Evolutionary conservation across 2,797 vertebrate genomes (phyloP).

Genomic region (Pterois miles): DNA sequence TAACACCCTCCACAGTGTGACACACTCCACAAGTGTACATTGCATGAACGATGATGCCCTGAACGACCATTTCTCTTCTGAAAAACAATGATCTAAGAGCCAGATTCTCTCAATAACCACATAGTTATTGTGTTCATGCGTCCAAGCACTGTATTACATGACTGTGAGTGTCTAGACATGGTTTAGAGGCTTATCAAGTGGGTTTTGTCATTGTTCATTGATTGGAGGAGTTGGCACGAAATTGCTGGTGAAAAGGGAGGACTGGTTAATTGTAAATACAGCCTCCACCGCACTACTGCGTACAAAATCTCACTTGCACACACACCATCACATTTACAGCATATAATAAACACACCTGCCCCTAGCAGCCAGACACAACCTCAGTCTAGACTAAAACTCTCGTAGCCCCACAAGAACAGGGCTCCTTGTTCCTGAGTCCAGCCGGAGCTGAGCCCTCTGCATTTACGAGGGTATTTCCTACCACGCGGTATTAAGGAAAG

Average conservation of each 20-base stretch:
- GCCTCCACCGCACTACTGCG: not conserved
- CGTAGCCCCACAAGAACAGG: conserved; percentile 55
- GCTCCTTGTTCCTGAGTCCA: conserved; percentile 55
- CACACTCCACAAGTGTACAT: conserved; percentile 7
- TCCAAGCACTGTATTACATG: conserved; percentile 22
- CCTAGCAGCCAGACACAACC: conserved; percentile 39
- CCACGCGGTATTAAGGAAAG: conserved; percentile 36
- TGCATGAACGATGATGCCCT: not conserved
- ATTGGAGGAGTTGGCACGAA: not conserved
- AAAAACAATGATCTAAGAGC: conserved; percentile 35
- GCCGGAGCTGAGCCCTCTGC: conserved; percentile 49
- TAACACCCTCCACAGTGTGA: conserved; percentile 3
- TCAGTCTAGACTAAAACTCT: conserved; percentile 68
- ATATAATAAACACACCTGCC: conserved; percentile 49
- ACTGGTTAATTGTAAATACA: conserved; percentile 15
- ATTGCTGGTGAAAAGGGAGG: not conserved
- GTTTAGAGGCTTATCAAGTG: conserved; percentile 12
- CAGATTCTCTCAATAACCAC: conserved; percentile 1
- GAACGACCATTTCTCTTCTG: not conserved
- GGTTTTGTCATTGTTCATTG: conserved; percentile 4
- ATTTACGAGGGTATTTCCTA: conserved; percentile 60
- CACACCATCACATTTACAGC: conserved; percentile 13
- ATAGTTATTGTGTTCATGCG: conserved; percentile 4
- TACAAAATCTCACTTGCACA: not conserved
- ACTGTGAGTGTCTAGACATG: conserved; percentile 26